A percentile compares a stretch with the other conserved stretches of the same genome.
phyloP scores from a whole-genome alignment of 2,888 invertebrate genomes.

The Ptychoptera contaminata region DNA sequence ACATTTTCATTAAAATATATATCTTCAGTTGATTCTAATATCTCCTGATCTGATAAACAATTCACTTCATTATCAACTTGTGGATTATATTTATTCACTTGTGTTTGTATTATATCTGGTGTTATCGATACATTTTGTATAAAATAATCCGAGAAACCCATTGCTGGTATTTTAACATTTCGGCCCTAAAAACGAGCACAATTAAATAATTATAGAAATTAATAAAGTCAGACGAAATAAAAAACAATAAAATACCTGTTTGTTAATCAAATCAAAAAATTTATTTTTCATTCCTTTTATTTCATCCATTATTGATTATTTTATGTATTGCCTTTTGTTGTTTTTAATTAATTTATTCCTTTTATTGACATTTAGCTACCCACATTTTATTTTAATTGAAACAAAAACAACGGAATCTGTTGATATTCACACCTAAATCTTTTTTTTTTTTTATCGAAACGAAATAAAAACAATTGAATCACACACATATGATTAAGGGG shows the following conservation, averaged over 20 bases:
- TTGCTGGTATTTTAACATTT: constrained; percentile 30
- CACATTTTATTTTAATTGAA: no score
- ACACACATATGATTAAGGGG: no score
- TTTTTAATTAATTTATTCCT: no score
- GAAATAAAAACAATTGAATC: no score
- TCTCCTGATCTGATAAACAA: constrained; percentile 29
- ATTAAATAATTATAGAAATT: not conserved
- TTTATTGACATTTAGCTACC: no score
- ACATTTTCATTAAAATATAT: constrained; percentile 25
- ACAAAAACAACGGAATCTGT: no score
- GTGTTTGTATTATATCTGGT: constrained; percentile 12
- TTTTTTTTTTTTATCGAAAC: no score
- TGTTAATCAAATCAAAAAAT: constrained; percentile 29
- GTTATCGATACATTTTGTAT: constrained; percentile 27
- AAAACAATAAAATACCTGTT: constrained; percentile 19
- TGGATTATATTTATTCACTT: constrained; percentile 5
- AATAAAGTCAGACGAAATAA: not conserved
- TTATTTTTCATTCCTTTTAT: constrained; percentile 29
- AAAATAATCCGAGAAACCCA: constrained; percentile 32
- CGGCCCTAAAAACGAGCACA: no score
- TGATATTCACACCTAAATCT: no score
- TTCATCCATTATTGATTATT: no score
- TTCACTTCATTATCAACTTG: constrained; percentile 10
- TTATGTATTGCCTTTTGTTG: no score
- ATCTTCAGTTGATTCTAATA: constrained; percentile 26